phyloP scores from a whole-genome alignment of 2,888 invertebrate genomes.

The Phalera bucephala region DNA sequence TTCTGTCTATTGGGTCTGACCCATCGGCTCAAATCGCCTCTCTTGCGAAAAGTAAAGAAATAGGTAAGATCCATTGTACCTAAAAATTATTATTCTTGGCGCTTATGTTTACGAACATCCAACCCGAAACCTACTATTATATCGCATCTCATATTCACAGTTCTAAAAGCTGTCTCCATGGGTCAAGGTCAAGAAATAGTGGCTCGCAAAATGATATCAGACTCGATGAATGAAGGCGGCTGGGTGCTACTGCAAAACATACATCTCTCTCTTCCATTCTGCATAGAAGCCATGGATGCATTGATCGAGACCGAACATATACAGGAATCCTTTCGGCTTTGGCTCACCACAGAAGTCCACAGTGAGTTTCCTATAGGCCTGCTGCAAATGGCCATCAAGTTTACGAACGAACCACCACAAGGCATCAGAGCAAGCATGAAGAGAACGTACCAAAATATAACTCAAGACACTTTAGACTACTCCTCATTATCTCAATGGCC shows the following conservation, averaged over 20 bases:
- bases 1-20: constrained; percentile 97
- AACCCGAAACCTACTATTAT: too few species aligned
- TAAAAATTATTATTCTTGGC: too few species aligned
- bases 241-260: constrained; percentile 98
- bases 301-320: constrained; percentile 92
- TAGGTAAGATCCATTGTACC: constrained; percentile 88
- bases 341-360: constrained; percentile 98
- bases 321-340: constrained; percentile 92
- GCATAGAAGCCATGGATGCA: constrained; percentile 95
- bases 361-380: constrained; percentile 95
- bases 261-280: constrained; percentile 97
- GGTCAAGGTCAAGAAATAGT: constrained; percentile 97
- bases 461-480: constrained; percentile 96
- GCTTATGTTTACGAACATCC: too few species aligned
- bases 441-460: constrained; percentile 94
- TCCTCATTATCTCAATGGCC: constrained; percentile 97
- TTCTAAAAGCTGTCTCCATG: constrained; percentile 95
- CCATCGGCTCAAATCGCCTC: constrained; percentile 96
- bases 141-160: too few species aligned
- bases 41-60: constrained; percentile 93
- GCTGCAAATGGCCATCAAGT: constrained; percentile 96
- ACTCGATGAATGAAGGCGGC: constrained; percentile 91
- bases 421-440: constrained; percentile 96
- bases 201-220: constrained; percentile 91
- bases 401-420: constrained; percentile 98